phyloP scores from a whole-genome alignment of 1,140 invertebrate species.

The Drosophila eugracilis region DNA sequence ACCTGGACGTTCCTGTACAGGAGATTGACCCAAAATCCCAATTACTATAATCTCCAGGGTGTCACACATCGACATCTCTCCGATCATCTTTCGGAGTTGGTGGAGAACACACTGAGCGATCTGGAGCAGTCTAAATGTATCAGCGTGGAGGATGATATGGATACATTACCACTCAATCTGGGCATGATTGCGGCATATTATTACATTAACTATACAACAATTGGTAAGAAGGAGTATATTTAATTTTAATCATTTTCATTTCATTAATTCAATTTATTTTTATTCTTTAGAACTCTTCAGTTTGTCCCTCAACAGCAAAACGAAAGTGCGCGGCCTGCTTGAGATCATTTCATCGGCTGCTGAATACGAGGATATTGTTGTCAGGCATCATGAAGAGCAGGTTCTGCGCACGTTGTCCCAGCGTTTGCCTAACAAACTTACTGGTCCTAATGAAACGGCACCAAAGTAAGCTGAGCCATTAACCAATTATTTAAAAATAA shows the following conservation, averaged over 20 bases:
- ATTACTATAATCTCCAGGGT: conserved; percentile 99
- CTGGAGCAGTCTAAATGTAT: conserved; percentile 99
- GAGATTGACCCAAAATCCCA: conserved; percentile 99
- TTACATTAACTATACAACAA: conserved; percentile 99
- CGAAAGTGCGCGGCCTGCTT: conserved; percentile 97
- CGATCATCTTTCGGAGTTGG: conserved; percentile 98
- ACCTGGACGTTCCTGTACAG: conserved; percentile 99
- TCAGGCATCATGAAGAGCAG: conserved; percentile 97
- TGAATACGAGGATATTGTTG: conserved; percentile 97
- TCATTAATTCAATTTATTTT: neutral
- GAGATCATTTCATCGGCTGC: conserved; percentile 99
- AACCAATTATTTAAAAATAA: neutral
- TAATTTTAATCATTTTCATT: neutral
- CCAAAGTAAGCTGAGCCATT: conserved; percentile 84
- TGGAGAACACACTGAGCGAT: conserved; percentile 97
- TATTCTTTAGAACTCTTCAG: conserved; percentile 94
- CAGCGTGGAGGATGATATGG: conserved; percentile 99
- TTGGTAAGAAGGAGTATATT: conserved; percentile 87
- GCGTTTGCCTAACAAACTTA: conserved; percentile 92
- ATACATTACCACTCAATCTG: conserved; percentile 97
- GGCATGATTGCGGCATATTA: conserved; percentile 99
- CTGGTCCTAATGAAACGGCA: conserved; percentile 86
- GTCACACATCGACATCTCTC: conserved; percentile 98
- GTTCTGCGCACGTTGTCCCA: conserved; percentile 93
- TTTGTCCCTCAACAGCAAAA: conserved; percentile 98